A percentile compares a stretch with the other conserved stretches of the same genome.
phyloP scores from a whole-genome alignment of 1,140 invertebrate species.

The Wasmannia auropunctata region DNA sequence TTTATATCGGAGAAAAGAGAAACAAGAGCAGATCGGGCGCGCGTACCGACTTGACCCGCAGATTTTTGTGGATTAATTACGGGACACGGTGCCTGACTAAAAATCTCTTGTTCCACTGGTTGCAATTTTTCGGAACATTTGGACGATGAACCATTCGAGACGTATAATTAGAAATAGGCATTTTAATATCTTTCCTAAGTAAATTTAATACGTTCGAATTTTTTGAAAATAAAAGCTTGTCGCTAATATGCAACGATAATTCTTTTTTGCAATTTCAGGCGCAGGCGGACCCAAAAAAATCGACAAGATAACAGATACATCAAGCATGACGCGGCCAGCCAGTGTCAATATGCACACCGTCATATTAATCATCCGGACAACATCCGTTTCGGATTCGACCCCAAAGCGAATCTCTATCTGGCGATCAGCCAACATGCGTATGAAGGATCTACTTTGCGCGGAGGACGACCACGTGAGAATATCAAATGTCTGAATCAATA shows the following conservation, averaged over 20 bases:
- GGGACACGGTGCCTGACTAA: background rate
- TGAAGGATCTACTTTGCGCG: background rate
- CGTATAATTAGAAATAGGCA: background rate
- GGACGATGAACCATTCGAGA: background rate
- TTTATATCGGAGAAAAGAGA: background rate
- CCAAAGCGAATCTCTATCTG: conserved; percentile 30
- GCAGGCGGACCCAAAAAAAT: background rate
- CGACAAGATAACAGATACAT: background rate
- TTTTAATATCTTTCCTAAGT: background rate
- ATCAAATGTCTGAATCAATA: background rate
- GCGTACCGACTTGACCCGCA: background rate
- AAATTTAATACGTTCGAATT: background rate
- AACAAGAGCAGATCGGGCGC: background rate
- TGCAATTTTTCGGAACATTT: background rate
- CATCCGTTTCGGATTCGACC: conserved; percentile 13
- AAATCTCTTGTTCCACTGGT: background rate
- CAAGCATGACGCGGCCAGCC: background rate
- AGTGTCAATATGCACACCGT: conserved; percentile 26
- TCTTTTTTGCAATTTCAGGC: background rate
- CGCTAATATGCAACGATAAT: background rate
- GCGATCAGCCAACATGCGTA: conserved; percentile 17
- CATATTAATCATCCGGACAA: conserved; percentile 41
- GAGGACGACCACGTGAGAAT: background rate
- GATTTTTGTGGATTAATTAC: conserved; percentile 23
- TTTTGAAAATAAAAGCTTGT: background rate